phyloP scores from a whole-genome alignment of 64 coral and sea anemone species.

The Montipora cactus region DNA sequence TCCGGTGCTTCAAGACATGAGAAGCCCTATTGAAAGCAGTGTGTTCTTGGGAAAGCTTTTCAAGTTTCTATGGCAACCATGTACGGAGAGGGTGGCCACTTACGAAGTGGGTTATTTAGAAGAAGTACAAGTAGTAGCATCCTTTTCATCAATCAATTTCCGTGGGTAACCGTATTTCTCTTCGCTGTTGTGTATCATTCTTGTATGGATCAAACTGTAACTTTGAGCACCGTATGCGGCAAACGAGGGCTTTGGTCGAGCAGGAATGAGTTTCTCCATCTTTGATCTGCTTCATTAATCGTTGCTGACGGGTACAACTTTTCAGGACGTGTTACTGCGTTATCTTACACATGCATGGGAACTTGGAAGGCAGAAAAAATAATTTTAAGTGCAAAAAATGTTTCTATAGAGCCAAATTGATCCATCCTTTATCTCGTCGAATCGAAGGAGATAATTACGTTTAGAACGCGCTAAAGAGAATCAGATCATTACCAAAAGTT shows the following conservation, averaged over 20 bases:
- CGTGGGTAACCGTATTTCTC: not conserved
- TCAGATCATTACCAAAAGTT: not conserved
- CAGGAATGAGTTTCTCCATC: no score
- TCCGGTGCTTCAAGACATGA: not conserved
- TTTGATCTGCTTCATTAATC: no score
- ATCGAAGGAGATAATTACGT: not conserved
- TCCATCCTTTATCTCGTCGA: not conserved
- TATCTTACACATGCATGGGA: no score
- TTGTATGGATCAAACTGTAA: not conserved
- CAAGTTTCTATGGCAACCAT: not conserved
- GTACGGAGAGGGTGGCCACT: no score
- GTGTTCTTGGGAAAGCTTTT: not conserved
- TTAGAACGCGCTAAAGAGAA: not conserved
- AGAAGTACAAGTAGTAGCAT: conserved; percentile 55
- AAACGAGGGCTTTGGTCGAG: no score
- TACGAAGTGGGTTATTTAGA: not conserved
- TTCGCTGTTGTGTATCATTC: not conserved
- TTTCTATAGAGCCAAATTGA: not conserved
- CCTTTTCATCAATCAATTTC: no score
- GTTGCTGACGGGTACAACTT: no score
- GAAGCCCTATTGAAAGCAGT: not conserved
- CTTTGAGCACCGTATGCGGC: no score
- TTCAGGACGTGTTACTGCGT: no score
- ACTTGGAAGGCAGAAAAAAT: not conserved
- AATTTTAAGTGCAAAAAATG: not conserved